A percentile compares a stretch with the other conserved stretches of the same genome.
These are phyloP conservation scores for Xiphophorus birchmanni DNA, from an alignment of 2,797 vertebrate species.

Conservation along the genomic window DNA sequence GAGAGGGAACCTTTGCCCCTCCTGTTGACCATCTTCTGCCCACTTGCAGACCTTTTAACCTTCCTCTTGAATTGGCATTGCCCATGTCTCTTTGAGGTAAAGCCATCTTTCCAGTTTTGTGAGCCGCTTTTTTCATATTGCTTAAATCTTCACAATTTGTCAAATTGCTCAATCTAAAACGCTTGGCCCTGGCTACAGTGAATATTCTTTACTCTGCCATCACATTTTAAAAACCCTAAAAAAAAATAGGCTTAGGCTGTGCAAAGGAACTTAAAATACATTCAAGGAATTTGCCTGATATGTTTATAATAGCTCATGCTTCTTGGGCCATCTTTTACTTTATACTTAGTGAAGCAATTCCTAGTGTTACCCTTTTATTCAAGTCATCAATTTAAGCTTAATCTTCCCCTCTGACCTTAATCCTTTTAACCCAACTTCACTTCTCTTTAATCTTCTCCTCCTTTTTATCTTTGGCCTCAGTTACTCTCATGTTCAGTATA, in stretches of 20 bases:
- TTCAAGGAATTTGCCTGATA: background rate
- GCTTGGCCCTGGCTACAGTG: slow-evolving; percentile 16
- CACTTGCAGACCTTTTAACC: slow-evolving; percentile 53
- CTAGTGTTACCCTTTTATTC: slow-evolving; percentile 43
- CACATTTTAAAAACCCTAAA: background rate
- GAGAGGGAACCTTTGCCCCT: slow-evolving; percentile 47
- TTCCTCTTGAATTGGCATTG: slow-evolving; percentile 40
- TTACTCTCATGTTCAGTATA: background rate
- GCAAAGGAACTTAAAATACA: background rate
- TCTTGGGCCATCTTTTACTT: slow-evolving; percentile 9
- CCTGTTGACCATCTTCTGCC: slow-evolving; percentile 48
- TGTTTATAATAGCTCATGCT: slow-evolving; percentile 7
- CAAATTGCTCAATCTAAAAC: slow-evolving; percentile 20
- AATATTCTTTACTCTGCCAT: slow-evolving; percentile 13
- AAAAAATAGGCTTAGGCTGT: background rate
- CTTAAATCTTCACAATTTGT: slow-evolving; percentile 36
- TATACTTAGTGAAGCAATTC: slow-evolving; percentile 18
- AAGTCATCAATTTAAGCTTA: slow-evolving; percentile 40
- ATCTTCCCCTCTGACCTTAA: slow-evolving; percentile 47
- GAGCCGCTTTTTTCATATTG: slow-evolving; percentile 40
- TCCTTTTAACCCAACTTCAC: slow-evolving; percentile 40
- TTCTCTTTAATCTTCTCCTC: slow-evolving; percentile 13
- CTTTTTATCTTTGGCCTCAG: slow-evolving; percentile 6
- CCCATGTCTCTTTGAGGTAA: slow-evolving; percentile 28
- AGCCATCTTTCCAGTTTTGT: slow-evolving; percentile 16